phyloP scores from a whole-genome alignment of 2,797 vertebrate species.

The Sternarchorhynchus goeldii region DNA sequence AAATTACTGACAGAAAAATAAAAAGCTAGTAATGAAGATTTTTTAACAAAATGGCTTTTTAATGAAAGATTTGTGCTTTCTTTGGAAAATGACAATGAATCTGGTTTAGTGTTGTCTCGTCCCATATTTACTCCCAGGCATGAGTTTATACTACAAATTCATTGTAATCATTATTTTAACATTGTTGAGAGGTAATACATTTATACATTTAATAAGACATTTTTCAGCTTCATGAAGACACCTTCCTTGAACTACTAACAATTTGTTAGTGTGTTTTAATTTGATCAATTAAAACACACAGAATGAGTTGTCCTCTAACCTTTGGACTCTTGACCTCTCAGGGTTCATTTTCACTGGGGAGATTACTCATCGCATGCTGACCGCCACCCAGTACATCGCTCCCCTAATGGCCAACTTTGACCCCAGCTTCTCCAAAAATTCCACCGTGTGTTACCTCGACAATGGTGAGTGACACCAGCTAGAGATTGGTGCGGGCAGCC shows the following conservation, averaged over 20 bases:
- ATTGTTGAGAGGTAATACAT: constrained; percentile 18
- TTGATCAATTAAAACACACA: not conserved
- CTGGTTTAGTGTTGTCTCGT: not conserved
- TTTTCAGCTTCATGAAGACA: not conserved
- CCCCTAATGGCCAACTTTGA: constrained; percentile 99
- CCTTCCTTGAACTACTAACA: not conserved
- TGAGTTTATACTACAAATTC: not conserved
- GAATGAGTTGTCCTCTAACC: constrained; percentile 15
- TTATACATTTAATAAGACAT: constrained; percentile 19
- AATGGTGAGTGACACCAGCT: constrained; percentile 78
- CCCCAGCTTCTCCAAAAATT: constrained; percentile 89
- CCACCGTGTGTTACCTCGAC: constrained; percentile 89
- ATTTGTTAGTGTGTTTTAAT: too few relatives aligned
- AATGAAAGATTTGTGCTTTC: constrained; percentile 2
- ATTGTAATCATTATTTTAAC: constrained; percentile 27
- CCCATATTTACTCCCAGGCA: not conserved
- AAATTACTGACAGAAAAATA: constrained; percentile 46
- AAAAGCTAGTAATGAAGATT: constrained; percentile 24
- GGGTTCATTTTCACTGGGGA: constrained; percentile 96
- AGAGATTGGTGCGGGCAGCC: not conserved
- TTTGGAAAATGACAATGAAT: too few relatives aligned
- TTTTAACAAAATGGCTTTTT: constrained; percentile 29
- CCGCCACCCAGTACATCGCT: constrained; percentile 92
- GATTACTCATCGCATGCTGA: constrained; percentile 92
- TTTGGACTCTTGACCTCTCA: constrained; percentile 60